These are phyloP conservation scores for Ceratina calcarata DNA, from an alignment of 1,140 invertebrate species.

Conservation along the genomic window DNA sequence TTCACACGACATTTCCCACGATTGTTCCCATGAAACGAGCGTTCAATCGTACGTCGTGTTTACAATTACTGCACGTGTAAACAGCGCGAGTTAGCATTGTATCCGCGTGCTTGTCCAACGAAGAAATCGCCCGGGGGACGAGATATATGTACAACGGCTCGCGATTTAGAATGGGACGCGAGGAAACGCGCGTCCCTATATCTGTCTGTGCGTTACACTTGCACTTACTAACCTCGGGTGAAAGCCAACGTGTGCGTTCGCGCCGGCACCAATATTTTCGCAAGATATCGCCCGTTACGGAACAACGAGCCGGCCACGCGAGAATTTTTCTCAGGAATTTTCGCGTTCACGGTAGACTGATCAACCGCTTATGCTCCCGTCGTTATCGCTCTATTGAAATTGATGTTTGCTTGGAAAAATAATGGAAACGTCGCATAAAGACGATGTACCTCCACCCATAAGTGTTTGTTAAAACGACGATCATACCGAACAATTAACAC, in stretches of 20 bases:
- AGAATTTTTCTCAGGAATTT: slow-evolving; percentile 20
- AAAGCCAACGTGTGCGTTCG: slow-evolving; percentile 22
- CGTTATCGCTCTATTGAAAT: background rate
- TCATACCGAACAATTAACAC: no score
- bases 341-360: slow-evolving; percentile 1
- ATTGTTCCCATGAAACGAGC: no score
- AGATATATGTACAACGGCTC: slow-evolving; percentile 24
- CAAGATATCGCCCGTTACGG: background rate
- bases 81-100: background rate
- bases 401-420: background rate
- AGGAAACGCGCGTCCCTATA: slow-evolving; percentile 12
- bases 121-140: slow-evolving; percentile 31
- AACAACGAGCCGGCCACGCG: background rate
- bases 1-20: no score
- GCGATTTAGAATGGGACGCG: background rate
- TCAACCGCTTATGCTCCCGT: background rate
- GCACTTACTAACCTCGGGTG: slow-evolving; percentile 43
- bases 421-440: no score
- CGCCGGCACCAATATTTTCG: slow-evolving; percentile 24
- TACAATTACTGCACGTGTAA: background rate
- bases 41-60: background rate
- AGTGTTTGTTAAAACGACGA: no score
- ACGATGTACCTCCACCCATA: no score
- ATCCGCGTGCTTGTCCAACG: background rate
- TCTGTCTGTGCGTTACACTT: slow-evolving; percentile 24